phyloP scores from a whole-genome alignment of 1,140 invertebrate genomes.

The Cecropterus lyciades region DNA sequence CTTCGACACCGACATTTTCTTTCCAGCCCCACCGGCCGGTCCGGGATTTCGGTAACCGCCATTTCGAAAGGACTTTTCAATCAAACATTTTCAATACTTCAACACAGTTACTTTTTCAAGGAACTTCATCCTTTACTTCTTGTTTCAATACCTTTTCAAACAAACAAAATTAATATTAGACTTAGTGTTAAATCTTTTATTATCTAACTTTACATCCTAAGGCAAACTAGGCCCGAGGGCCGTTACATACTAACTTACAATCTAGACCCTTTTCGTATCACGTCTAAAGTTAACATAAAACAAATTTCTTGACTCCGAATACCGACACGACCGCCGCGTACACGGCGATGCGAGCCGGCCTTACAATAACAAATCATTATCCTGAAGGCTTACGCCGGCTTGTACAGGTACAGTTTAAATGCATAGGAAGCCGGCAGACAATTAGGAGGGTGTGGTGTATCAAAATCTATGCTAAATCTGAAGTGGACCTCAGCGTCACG shows the following conservation, averaged over 20 bases:
- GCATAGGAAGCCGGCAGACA: constrained; percentile 67
- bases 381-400: constrained; percentile 47
- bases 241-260: constrained; percentile 69
- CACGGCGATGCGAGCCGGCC: constrained; percentile 26
- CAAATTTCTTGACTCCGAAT: constrained; percentile 38
- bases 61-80: constrained; percentile 75
- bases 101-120: constrained; percentile 83
- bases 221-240: constrained; percentile 53
- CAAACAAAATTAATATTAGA: constrained; percentile 85
- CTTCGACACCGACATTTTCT: constrained; percentile 54
- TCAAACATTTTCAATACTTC: constrained; percentile 82
- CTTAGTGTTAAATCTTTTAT: constrained; percentile 80
- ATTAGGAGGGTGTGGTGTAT: constrained; percentile 64
- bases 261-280: constrained; percentile 57
- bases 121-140: constrained; percentile 85
- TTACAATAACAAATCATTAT: constrained; percentile 51
- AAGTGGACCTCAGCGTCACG: constrained; percentile 68
- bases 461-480: constrained; percentile 70
- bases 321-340: constrained; percentile 29
- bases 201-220: constrained; percentile 77
- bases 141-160: constrained; percentile 86
- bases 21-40: constrained; percentile 58
- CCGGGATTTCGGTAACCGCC: constrained; percentile 64
- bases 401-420: constrained; percentile 73
- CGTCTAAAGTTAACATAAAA: constrained; percentile 51